phyloP scores from a whole-genome alignment of 2,113 vertebrate genomes.

The Pithys albifrons region DNA sequence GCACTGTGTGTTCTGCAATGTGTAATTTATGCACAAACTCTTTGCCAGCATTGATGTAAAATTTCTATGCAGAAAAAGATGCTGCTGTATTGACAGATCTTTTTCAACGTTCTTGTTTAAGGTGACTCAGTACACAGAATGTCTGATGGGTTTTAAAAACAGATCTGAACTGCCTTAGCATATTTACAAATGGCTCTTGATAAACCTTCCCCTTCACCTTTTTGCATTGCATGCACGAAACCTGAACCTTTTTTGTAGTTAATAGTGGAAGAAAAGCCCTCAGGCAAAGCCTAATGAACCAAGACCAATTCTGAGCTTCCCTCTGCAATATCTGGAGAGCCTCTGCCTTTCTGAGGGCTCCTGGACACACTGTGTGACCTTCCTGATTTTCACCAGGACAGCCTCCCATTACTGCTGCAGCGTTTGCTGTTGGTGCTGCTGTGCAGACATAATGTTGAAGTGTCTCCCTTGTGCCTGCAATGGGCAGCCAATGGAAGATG shows the following conservation, averaged over 20 bases:
- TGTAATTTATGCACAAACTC: conserved; percentile 72
- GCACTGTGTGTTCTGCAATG: background rate
- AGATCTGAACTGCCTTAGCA: conserved; percentile 35
- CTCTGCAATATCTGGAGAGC: conserved; percentile 58
- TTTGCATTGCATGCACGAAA: conserved; percentile 49
- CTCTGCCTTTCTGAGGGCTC: conserved; percentile 64
- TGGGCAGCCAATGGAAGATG: conserved; percentile 52
- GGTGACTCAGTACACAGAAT: conserved; percentile 52
- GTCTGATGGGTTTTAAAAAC: conserved; percentile 61
- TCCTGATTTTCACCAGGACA: conserved; percentile 63
- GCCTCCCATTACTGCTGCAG: conserved; percentile 38
- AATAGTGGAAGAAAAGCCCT: conserved; percentile 70
- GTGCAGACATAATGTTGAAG: conserved; percentile 24
- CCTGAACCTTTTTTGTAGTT: conserved; percentile 72
- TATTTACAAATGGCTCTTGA: conserved; percentile 63
- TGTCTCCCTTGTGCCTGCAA: conserved; percentile 33
- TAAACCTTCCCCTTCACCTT: conserved; percentile 65
- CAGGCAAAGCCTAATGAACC: conserved; percentile 77
- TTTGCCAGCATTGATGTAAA: conserved; percentile 43
- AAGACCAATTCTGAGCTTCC: conserved; percentile 68
- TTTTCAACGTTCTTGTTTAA: conserved; percentile 62
- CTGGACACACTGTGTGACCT: conserved; percentile 69
- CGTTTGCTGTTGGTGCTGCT: conserved; percentile 47
- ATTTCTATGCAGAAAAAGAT: conserved; percentile 40
- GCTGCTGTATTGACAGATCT: conserved; percentile 68